Evolutionary conservation across 2,888 invertebrate genomes (phyloP).

Genomic region (Argyresthia albistria): DNA sequence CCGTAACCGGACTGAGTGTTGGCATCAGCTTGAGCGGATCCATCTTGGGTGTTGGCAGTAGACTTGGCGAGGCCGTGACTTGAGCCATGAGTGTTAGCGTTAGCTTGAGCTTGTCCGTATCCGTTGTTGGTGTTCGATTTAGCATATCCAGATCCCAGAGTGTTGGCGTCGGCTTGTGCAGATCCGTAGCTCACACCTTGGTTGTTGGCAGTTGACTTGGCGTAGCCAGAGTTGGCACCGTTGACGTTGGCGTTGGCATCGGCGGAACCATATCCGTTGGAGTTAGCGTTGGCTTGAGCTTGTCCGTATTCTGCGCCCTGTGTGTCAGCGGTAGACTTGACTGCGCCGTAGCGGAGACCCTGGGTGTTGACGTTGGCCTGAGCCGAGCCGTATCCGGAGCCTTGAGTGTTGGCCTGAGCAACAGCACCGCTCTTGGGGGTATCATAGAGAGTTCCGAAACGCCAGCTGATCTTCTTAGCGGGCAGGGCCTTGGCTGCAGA

Average conservation of each 20-base stretch:
- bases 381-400: constrained; percentile 9
- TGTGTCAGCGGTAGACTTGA: constrained; percentile 5
- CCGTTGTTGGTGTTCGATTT: constrained; percentile 19
- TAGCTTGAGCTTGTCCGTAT: constrained; percentile 22
- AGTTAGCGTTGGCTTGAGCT: constrained; percentile 17
- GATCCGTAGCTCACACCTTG: constrained; percentile 22
- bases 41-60: constrained; percentile 21
- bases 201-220: constrained; percentile 22
- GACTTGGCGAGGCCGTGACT: constrained; percentile 20
- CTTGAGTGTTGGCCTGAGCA: constrained; percentile 5
- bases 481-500: constrained; percentile 9
- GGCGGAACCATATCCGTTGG: constrained; percentile 3
- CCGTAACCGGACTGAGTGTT: constrained; percentile 11
- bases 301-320: constrained; percentile 9
- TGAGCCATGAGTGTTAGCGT: constrained; percentile 27
- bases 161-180: constrained; percentile 24
- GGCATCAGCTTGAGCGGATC: constrained; percentile 18
- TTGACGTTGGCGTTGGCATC: constrained; percentile 24
- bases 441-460: constrained; percentile 46
- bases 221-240: constrained; percentile 9
- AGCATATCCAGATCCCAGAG: constrained; percentile 5
- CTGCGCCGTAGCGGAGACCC: constrained; percentile 13
- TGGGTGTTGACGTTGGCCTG: background rate
- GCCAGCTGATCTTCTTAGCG: constrained; percentile 42
- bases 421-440: constrained; percentile 16